Base-by-base conservation (phyloP, 1,140 invertebrate species). In the Lethrus apterus region DNA sequence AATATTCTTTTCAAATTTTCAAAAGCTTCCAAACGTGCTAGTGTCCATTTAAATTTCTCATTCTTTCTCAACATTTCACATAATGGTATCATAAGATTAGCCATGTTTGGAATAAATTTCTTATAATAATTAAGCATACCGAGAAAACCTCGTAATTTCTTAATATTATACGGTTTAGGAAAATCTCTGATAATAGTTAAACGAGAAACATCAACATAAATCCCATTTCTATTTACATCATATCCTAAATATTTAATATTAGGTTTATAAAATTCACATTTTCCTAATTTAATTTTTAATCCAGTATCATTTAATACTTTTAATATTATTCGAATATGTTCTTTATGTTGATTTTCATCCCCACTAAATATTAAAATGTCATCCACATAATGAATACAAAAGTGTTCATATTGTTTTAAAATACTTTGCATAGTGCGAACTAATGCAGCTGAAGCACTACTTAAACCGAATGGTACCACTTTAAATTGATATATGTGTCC, bases 161-260 rank as follows among this genome's bases (percentile, higher is more conserved):
- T 45, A 13, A 45, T 5, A 34, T 45, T 45, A 5, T 20, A 17
- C 15, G 44, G 44, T 45, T 24, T 33, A 35, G 44, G 30, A 34
- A 17, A 45, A 17, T 45, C 11, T 24, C 35, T 14, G 35, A 45
- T 45, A 13, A 23, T n/a, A 17, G 5, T n/a, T 26, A 26, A 5
- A 5, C 23, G 5, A 5, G 5, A 7, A 7, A n/a, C 5, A 26
- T 26, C 23, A 26, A 26, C n/a, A 7, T 26, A 7, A 26, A 26
- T 26, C 23, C 23, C 23, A 7, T 5, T 26, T 26, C 23, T 5
- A 26, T 26, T 26, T 7, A 26, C n/a, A 26, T 7, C 5, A n/a
- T 26, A n/a, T 26, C 23, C 23, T n/a, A 26, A 26, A 26, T 26
- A 26, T 7, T 5, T 26, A 7, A 26, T n/a, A 7, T 26, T n/a